These are phyloP conservation scores for Kryptolebias marmoratus DNA, from an alignment of 2,113 vertebrate genomes.

Conservation along the genomic window DNA sequence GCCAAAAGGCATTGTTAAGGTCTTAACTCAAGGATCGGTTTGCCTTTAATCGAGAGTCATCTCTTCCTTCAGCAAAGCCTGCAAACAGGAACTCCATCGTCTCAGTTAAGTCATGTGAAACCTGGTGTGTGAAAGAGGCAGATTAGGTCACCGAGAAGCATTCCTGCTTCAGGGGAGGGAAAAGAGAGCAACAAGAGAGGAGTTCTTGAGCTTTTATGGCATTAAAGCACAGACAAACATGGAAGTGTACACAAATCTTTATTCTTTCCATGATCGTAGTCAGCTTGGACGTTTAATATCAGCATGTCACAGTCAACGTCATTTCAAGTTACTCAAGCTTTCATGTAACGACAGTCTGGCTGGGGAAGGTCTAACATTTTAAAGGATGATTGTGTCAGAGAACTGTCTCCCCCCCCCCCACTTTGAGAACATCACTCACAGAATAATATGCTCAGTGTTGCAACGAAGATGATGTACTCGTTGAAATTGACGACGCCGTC, in stretches of 20 bases:
- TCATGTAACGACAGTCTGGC: background rate
- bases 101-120: too few species aligned
- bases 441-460: background rate
- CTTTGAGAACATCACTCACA: background rate
- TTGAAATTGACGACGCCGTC: slow-evolving; percentile 64
- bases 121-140: too few species aligned
- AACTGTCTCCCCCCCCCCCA: too few species aligned
- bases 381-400: too few species aligned
- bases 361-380: background rate
- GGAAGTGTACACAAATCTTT: background rate
- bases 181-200: too few species aligned
- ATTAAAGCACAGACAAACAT: background rate
- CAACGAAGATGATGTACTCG: slow-evolving; percentile 41
- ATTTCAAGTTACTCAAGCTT: background rate
- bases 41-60: too few species aligned
- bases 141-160: too few species aligned
- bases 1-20: too few species aligned
- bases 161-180: too few species aligned
- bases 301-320: background rate
- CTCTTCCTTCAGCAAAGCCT: too few species aligned
- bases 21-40: too few species aligned
- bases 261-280: background rate
- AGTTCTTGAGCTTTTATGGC: background rate
- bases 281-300: background rate
- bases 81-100: too few species aligned